Evolutionary conservation across 2,888 invertebrate species (phyloP), one percentile per base, ranked within the genome.

Genomic region (Lithosia quadra): DNA sequence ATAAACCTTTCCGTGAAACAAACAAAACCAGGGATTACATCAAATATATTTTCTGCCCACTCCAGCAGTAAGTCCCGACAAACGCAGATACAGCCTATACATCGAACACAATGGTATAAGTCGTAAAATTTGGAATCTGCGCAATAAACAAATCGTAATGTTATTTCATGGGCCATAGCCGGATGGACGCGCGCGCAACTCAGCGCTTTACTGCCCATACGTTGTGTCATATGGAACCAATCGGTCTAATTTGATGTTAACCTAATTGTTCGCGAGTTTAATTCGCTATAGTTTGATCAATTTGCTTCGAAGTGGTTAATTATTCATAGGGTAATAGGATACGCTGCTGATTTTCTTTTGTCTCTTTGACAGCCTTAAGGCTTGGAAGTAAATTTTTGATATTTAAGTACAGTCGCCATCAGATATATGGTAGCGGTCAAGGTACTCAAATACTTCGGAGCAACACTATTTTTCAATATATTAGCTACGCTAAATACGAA

Each of bases 71-170:
- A 63, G 55, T 21, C 22, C 60, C 57, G 60, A 64, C 63, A 58
- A 56, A 65, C 55, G 7, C 22, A 55, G 36, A 68, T 36, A 53
- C 49, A 58, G 57, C n/a, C 34, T 53, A 56, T 43, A 60, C 43
- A 55, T 34, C 60, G 49, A 56, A 60, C 69, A 68, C 64, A 68
- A 68, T 65, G 59, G 56, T 13, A 57, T 67, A 60, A 64, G 57
- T 75, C 77, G 69, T 83, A 77, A 82, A 83, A 59, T 65, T 13
- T 63, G 78, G 75, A 80, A 84, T 80, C 70, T 64, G 71, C 57
- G 66, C 79, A 63, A 74, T 81, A 82, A 83, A 84, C 81, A 71
- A 78, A 68, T 79, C 74, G 74, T 82, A 72, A 78, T 49, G 57
- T 68, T 59, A 62, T 56, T 79, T 76, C 66, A 75, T 68, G 53